Conservation (phyloP, 92 coral and sea anemone species). For the Umimayanthus chanpuru region DNA sequence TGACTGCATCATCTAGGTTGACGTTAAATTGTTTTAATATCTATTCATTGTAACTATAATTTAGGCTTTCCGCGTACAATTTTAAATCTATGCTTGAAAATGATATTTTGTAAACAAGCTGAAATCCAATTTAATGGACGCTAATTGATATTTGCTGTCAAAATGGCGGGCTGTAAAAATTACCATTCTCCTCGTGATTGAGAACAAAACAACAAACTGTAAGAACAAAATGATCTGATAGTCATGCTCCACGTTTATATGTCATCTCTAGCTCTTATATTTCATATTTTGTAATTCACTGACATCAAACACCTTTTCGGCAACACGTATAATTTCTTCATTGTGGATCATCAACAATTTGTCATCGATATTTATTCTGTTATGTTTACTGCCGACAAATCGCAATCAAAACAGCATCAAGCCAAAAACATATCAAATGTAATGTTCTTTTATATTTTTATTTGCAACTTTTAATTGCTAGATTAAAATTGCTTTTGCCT, state of each 20-base stretch:
- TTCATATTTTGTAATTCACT: neutral
- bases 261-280: neutral
- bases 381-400: slow-evolving; percentile 1
- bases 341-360: neutral
- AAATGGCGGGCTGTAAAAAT: neutral
- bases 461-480: neutral
- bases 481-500: neutral
- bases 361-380: neutral
- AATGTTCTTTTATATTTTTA: no score
- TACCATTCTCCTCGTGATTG: neutral
- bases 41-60: neutral
- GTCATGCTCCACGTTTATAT: no score
- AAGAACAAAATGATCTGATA: neutral
- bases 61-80: neutral
- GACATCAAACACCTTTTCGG: neutral
- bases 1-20: neutral
- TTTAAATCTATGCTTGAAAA: neutral
- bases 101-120: slow-evolving; percentile 12
- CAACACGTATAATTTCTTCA: neutral
- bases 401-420: neutral
- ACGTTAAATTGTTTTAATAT: neutral
- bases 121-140: slow-evolving; percentile 8
- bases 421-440: neutral
- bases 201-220: neutral
- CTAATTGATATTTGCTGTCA: neutral